Evolutionary conservation across 2,113 vertebrate genomes (phyloP).

Genomic region (Cavia porcellus): DNA sequence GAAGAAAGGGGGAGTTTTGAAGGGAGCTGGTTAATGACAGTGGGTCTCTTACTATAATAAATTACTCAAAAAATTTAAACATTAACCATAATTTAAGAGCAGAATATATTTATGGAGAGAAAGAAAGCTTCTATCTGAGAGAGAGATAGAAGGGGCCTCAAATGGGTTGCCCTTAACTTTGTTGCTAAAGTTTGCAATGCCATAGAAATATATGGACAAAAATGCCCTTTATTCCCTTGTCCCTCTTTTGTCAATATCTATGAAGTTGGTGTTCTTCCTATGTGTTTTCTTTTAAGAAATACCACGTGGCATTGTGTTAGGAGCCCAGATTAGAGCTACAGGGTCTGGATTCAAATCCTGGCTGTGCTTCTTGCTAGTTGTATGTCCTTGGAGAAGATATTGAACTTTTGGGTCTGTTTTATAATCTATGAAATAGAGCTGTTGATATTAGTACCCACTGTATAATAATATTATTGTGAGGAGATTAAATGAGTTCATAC

Average conservation of each 20-base stretch:
- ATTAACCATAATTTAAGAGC: neutral
- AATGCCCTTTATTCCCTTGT: neutral
- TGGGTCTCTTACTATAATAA: neutral
- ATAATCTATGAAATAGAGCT: neutral
- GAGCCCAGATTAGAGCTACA: neutral
- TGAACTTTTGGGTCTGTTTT: slow-evolving; percentile 6
- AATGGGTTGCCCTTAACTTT: neutral
- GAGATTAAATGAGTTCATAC: slow-evolving; percentile 42
- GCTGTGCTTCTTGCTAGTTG: neutral
- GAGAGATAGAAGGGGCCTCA: no score
- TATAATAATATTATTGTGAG: neutral
- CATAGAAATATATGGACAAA: neutral
- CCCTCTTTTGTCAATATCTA: neutral
- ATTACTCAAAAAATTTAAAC: neutral
- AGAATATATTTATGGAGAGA: no score
- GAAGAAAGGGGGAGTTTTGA: neutral
- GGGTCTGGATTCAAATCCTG: slow-evolving; percentile 7
- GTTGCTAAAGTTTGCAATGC: slow-evolving; percentile 10
- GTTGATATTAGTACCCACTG: neutral
- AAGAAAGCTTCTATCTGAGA: no score
- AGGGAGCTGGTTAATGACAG: neutral
- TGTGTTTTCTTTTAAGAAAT: neutral
- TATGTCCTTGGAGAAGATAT: neutral
- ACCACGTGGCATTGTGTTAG: neutral
- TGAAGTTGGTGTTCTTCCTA: neutral